Evolutionary conservation across 1,140 invertebrate species (phyloP).

Genomic region (Calosoma granatense): DNA sequence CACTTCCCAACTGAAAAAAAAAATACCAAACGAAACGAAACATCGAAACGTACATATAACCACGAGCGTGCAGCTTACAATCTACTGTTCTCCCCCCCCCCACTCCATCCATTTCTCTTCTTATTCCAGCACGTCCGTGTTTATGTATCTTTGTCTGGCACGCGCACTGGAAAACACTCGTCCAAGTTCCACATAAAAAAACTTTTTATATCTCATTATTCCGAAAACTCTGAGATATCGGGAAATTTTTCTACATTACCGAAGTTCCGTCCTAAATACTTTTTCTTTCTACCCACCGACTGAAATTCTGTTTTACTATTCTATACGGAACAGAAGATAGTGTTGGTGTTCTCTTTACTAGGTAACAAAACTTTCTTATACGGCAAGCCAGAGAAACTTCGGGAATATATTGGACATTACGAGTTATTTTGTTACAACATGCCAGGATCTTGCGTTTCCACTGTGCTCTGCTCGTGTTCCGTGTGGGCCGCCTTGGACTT

Average conservation of each 20-base stretch:
- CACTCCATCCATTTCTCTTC: background rate
- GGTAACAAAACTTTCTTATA: conserved; percentile 6
- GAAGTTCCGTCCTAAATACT: conserved; percentile 1
- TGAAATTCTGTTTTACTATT: conserved; percentile 6
- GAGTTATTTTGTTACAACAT: background rate
- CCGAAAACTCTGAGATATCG: conserved; percentile 8
- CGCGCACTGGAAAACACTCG: background rate
- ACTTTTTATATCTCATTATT: conserved; percentile 7
- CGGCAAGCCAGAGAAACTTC: background rate
- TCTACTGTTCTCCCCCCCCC: background rate
- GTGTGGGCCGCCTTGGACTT: no score
- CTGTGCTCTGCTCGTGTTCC: no score
- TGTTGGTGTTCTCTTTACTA: conserved; percentile 7
- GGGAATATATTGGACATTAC: background rate
- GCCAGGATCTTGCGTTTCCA: no score
- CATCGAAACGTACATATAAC: no score
- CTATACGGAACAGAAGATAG: background rate
- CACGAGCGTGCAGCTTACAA: background rate
- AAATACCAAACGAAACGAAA: background rate
- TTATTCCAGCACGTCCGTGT: background rate
- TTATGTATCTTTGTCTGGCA: background rate
- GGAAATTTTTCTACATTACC: conserved; percentile 6
- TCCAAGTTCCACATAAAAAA: conserved; percentile 4
- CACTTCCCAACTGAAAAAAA: background rate
- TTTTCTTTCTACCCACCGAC: background rate